phyloP scores from a whole-genome alignment of 2,888 invertebrate species.

The Hirtodrosophila alboralis region DNA sequence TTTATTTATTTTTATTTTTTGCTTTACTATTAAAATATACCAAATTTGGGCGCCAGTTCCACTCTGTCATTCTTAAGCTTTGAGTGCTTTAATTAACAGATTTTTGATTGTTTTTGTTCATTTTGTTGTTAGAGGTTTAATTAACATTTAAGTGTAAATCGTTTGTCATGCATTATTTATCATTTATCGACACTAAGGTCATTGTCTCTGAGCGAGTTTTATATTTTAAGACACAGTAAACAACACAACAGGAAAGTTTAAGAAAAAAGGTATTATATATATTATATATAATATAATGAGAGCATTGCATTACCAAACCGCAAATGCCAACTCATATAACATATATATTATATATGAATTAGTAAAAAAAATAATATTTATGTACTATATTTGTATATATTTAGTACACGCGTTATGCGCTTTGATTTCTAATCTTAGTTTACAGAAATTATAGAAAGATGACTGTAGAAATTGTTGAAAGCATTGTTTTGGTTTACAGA shows the following conservation, averaged over 20 bases:
- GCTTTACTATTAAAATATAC: slow-evolving; percentile 9
- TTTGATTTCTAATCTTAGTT: no score
- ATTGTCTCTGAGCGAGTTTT: slow-evolving; percentile 40
- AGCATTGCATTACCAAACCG: slow-evolving; percentile 7
- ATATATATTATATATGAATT: no score
- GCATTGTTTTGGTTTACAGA: no score
- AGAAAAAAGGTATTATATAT: slow-evolving; percentile 1
- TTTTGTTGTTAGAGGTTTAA: slow-evolving; percentile 35
- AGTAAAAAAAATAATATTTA: background rate
- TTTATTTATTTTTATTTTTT: no score
- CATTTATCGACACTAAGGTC: slow-evolving; percentile 51
- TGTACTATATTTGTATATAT: no score
- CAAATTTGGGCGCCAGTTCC: slow-evolving; percentile 31
- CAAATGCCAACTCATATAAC: background rate
- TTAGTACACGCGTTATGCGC: no score
- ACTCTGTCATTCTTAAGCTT: slow-evolving; percentile 42
- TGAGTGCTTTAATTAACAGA: slow-evolving; percentile 58
- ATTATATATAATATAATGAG: slow-evolving; percentile 21
- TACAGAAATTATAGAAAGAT: no score
- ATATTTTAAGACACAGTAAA: slow-evolving; percentile 13
- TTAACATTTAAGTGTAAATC: slow-evolving; percentile 67
- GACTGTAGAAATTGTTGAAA: no score
- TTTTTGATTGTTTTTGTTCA: slow-evolving; percentile 33
- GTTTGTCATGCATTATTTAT: slow-evolving; percentile 43
- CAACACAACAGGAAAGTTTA: slow-evolving; percentile 5